Percentiles rank a stretch among this genome's conserved stretches.
phyloP scores from a whole-genome alignment of 2,113 vertebrate genomes.

The Nycticryphes semicollaris region DNA sequence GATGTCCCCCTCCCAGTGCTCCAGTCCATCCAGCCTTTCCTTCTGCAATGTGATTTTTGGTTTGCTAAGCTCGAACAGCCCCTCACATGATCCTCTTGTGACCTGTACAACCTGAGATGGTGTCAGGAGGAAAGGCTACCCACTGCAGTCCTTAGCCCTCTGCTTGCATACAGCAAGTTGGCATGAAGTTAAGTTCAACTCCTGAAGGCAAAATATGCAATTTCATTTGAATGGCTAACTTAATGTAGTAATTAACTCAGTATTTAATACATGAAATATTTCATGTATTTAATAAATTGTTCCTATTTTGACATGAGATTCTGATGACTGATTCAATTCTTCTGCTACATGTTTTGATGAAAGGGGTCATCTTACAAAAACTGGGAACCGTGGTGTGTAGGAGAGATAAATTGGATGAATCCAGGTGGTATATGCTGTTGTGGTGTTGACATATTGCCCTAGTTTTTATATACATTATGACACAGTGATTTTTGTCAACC shows the following conservation, averaged over 20 bases:
- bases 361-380: neutral
- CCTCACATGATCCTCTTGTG: neutral
- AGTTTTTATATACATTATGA: accelerated
- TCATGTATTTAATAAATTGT: neutral
- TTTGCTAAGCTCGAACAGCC: neutral
- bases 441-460: neutral
- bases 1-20: neutral
- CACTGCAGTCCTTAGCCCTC: neutral
- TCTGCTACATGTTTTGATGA: accelerated
- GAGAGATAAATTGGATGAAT: neutral
- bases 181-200: neutral
- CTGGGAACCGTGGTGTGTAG: neutral
- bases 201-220: neutral
- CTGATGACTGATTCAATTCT: neutral
- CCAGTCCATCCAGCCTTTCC: neutral
- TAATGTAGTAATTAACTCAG: slow-evolving; percentile 9
- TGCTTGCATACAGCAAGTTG: accelerated
- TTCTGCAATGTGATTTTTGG: neutral
- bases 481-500: neutral
- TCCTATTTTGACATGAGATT: neutral
- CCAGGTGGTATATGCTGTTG: neutral
- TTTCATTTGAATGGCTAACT: neutral
- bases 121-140: neutral
- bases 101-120: neutral
- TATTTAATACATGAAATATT: neutral